Evolutionary conservation across 2,888 invertebrate species (phyloP).

Genomic region (Eumerus sabulonum): DNA sequence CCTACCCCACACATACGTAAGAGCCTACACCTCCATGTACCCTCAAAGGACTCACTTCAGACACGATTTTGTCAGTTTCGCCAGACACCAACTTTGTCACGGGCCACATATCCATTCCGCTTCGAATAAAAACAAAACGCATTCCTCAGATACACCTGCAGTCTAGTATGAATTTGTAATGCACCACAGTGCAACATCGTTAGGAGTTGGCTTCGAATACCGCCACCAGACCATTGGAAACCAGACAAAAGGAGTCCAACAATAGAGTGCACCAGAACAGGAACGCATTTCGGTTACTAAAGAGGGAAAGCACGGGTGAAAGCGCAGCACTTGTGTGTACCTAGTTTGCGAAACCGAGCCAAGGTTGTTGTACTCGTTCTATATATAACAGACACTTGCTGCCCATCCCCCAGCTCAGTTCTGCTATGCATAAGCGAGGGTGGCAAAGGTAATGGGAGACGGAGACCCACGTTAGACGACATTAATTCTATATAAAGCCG

Average conservation of each 20-base stretch:
- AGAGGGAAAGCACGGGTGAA: constrained; percentile 68
- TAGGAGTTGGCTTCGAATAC: not conserved
- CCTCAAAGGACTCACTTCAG: constrained; percentile 46
- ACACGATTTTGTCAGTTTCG: constrained; percentile 43
- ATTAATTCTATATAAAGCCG: constrained; percentile 24
- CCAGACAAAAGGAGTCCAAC: constrained; percentile 26
- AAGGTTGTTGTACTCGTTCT: constrained; percentile 69
- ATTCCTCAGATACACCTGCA: constrained; percentile 31
- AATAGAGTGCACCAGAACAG: constrained; percentile 67
- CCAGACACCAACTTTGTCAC: constrained; percentile 46
- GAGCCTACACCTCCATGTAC: not conserved
- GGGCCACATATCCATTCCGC: constrained; percentile 17
- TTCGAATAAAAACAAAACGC: constrained; percentile 4
- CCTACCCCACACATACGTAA: not conserved
- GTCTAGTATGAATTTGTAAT: constrained; percentile 17
- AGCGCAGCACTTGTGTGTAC: constrained; percentile 57
- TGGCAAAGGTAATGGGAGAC: constrained; percentile 54
- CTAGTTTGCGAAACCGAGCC: constrained; percentile 67
- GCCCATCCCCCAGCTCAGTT: constrained; percentile 7
- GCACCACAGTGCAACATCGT: constrained; percentile 1
- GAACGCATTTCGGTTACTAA: constrained; percentile 62
- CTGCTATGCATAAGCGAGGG: constrained; percentile 44
- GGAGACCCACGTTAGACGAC: constrained; percentile 40
- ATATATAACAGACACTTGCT: constrained; percentile 60
- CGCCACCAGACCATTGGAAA: not conserved